Evolutionary conservation across 1,140 invertebrate genomes (phyloP), one percentile per base, ranked within the genome.

Genomic region (Heliothis subflexa): DNA sequence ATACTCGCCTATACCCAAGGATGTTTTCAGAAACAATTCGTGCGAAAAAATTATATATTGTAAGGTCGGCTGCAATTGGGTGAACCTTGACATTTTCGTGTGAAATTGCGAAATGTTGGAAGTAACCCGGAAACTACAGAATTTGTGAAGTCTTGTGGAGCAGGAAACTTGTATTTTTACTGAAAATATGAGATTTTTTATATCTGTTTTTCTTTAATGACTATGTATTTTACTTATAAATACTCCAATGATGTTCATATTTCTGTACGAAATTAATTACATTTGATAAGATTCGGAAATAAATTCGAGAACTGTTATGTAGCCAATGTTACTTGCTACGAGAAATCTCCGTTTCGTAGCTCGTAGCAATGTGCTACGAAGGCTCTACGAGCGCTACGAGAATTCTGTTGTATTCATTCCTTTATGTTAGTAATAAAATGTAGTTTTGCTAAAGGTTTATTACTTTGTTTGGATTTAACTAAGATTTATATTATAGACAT

Each of bases 301-400:
- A 2, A 25, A 57, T 57, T 12, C 10, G 2, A 57, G 1, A 3
- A 33, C 33, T 33, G 21, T 25, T 25, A 25, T 33, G 33, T 40
- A 40, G 33, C 33, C 33, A 40, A 9, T 40, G 3, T 40, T 40
- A 9, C 5, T 7, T 40, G 33, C 33, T 40, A 40, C 33, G 33
- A 40, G 33, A 9, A 40, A 40, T 40, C 33, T 5, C 33, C 9
- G 25, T 12, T 10, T 68, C 33, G 52, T 55, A 57, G 50, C 61
- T 57, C 52, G 70, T 72, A 72, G 70, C 52, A 57, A 40, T 12
- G 40, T 14, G 70, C 70, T 72, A 74, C 57, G 71, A 16, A 59
- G 40, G 55, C 28, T 72, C 55, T 74, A 74, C 55, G 71, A 61
- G 12, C 18, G 33, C 71, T 74, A 74, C 71, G 55, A 52, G 4